Evolutionary conservation across 2,113 vertebrate genomes (phyloP), one percentile per base, ranked within the genome.

Genomic region (Ailuropoda melanoleuca): DNA sequence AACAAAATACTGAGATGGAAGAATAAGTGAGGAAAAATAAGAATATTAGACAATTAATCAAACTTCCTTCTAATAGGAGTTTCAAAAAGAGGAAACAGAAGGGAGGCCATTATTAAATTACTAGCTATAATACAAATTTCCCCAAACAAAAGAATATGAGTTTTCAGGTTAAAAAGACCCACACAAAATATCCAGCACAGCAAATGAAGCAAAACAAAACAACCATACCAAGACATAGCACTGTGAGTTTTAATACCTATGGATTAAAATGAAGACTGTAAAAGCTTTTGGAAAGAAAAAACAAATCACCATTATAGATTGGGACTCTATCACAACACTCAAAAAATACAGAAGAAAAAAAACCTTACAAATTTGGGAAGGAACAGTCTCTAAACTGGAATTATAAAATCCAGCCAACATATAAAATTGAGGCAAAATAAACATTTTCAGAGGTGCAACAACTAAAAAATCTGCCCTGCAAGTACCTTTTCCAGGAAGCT

Each of bases 81-180:
- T 96, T 37, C 31, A 81, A 31, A 86, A 87, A 85, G 4, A 85
- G 21, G 90, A 85, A 85, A 70, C 3, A 85, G 24, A 87, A 15
- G 0, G 12, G 39, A 87, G 1, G 56, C 66, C 82, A 96, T 58
- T 56, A 95, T 66, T 85, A 75, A 82, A 82, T 46, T 48, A 82
- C 53, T 75, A 92, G 11, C 55, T 55, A 58, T 14, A 88, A 81
- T 34, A 64, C 31, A 64, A 92, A 83, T 48, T 92, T 83, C 24
- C 39, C 31, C 34, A 37, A 75, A 82, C 26, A 48, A 88, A 88
- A 91, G 37, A 50, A 77, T 56, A 15, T 5, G 24, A 94, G 4
- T 50, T 90, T 81, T 88, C 26, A 88, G 50, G 48, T 77, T 95
- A 77, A 64, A 86, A 94, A 91, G 81, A 95, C 31, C 56, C 37